Base-by-base conservation (phyloP, 1,140 invertebrate species). In the Tetramorium alpestre region DNA sequence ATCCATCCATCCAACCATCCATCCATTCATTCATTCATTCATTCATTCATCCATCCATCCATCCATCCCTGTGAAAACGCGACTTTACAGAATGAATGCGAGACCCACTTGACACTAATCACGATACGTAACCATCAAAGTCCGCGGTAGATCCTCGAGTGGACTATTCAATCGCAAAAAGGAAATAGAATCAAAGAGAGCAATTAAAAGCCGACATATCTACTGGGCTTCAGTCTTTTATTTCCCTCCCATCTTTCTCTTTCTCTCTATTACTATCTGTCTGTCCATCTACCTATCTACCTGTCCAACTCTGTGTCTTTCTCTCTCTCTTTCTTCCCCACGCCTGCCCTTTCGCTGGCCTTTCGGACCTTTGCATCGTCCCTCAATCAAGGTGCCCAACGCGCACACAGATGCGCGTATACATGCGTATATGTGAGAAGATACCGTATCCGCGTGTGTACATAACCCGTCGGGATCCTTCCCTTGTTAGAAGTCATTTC, bases 401-500 rank as follows among this genome's bases (percentile, higher is more conserved):
- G 62, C 49, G 4, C 16, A 18, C 13, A 13, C 47, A 16, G 18
- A 16, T 49, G 16, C 33, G 3, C n/a, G 33, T 8, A 6, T 3
- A n/a, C 10, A 10, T 41, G 13, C 7, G 10, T 33, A 25, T 28
- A 16, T 41, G 58, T 75, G 65, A 73, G 49, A 65, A 60, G 75
- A 62, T 62, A 28, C 38, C 18, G 25, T 41, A 25, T 28, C n/a
- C 28, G 10, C 38, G 25, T 72, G 76, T 73, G 51, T 86, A 76
- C 56, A 85, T 58, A 78, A 87, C 47, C 58, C 67, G 60, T 18
- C 77, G 41, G 41, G 78, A 88, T 90, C 72, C 84, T 88, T 90
- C 69, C 87, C 90, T 90, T 90, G 89, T 90, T 91, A 89, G 85
- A 81, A 90, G 38, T 89, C 90, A 90, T 91, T 90, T 91, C 73